A percentile compares a stretch with the other conserved stretches of the same genome.
phyloP scores from a whole-genome alignment of 2,797 vertebrate genomes.

The Miichthys miiuy region DNA sequence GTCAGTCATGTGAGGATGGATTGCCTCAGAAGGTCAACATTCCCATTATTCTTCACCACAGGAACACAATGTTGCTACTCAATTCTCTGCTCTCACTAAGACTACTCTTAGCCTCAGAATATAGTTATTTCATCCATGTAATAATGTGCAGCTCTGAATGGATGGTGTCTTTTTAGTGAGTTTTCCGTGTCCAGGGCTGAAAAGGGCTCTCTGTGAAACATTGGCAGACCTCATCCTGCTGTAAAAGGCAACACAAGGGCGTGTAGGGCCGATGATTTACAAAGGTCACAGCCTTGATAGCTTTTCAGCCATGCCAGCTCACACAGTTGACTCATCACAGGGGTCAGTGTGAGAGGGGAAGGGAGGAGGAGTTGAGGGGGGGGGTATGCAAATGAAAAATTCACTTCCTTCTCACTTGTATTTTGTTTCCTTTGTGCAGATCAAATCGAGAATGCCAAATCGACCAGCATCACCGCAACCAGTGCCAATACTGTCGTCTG shows the following conservation, averaged over 20 bases:
- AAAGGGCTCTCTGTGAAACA: conserved; percentile 58
- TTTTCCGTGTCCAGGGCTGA: conserved; percentile 33
- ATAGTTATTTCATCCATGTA: conserved; percentile 47
- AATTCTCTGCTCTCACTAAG: conserved; percentile 43
- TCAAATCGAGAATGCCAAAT: conserved; percentile 98
- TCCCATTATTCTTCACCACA: conserved; percentile 73
- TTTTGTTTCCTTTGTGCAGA: conserved; percentile 75
- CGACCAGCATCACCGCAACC: conserved; percentile 97
- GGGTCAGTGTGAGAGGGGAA: conserved; percentile 23
- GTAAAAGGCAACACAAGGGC: conserved; percentile 77
- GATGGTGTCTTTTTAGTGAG: conserved; percentile 34
- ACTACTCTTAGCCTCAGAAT: conserved; percentile 18
- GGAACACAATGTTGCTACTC: conserved; percentile 65
- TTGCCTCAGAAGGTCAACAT: conserved; percentile 80
- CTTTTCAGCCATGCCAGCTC: conserved; percentile 67
- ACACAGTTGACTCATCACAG: conserved; percentile 69
- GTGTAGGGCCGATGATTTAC: conserved; percentile 82
- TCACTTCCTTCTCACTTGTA: conserved; percentile 3
- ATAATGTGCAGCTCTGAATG: conserved; percentile 33
- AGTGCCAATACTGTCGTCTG: conserved; percentile 97
- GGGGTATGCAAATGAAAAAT: conserved; percentile 18
- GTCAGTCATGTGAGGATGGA: conserved; percentile 78
- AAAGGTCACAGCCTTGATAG: conserved; percentile 82
- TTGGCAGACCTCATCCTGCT: conserved; percentile 61
- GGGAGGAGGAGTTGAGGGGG: not conserved